Evolutionary conservation across 2,797 vertebrate genomes (phyloP), one percentile per base, ranked within the genome.

Genomic region (Aldrovandia affinis): DNA sequence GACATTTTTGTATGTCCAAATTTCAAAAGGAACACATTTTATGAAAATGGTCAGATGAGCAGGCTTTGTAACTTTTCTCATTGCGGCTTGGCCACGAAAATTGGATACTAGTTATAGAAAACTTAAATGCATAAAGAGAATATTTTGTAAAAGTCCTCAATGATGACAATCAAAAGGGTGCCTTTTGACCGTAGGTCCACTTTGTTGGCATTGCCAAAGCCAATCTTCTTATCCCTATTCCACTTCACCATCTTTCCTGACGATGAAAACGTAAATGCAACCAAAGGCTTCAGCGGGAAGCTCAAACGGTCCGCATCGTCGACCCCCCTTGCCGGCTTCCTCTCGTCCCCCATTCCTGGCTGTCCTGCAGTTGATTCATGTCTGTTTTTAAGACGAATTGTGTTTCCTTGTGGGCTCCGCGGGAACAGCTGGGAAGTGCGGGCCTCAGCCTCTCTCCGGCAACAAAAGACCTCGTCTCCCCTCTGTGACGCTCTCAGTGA

Each of bases 401-500:
- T 57, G 82, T 83, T 78, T 36, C 61, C 73, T n/a, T 47, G 39
- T 20, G n/a, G 25, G 25, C 73, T 47, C 7, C 42, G 6, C 25
- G 7, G 18, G 77, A 68, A 80, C 42, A 80, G 77, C 77, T 80
- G 59, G 44, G 77, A 68, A 54, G n/a, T 52, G 28, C 47, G 18
- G 78, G 25, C 44, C 44, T 68, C 75, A 14, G 10, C 12, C 44
- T 79, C 59, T 30, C 28, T 25, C 8, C 1, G 50, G 28, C 20
- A 80, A 80, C 44, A 80, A 68, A 84, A 68, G 55, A 57, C 2
- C 10, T 81, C 68, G 18, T 78, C 55, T 59, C 44, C 54, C 42
- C 80, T 85, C 65, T 47, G 65, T 25, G 42, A 39, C 78, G 50
- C 63, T 47, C 33, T 54, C 81, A 18, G 50, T 55, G 50, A 79